A percentile compares a stretch with the other conserved stretches of the same genome.
phyloP scores from a whole-genome alignment of 2,797 vertebrate species.

The Apogon talboti region DNA sequence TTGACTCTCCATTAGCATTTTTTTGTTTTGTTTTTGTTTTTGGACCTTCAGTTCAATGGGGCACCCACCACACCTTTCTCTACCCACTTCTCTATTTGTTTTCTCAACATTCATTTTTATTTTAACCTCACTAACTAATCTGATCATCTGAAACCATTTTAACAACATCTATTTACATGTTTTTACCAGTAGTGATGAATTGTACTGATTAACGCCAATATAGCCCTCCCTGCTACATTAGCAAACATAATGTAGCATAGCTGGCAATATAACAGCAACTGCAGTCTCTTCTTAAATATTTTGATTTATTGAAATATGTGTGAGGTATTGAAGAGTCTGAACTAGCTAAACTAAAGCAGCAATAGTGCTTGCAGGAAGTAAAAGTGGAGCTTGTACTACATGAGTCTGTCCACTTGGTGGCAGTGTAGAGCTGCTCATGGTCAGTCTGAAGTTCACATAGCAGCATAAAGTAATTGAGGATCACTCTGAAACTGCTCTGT shows the following conservation, averaged over 20 bases:
- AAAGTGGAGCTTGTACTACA: constrained; percentile 3
- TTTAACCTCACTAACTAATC: background rate
- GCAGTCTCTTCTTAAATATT: background rate
- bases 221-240: no score
- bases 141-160: no score
- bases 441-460: no score
- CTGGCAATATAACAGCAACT: background rate
- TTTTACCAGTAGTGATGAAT: background rate
- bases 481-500: background rate
- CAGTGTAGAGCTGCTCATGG: constrained; percentile 31
- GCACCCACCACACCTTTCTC: background rate
- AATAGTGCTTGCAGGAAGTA: background rate
- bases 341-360: background rate
- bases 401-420: constrained; percentile 52
- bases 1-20: no score
- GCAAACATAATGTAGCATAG: background rate
- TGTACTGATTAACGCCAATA: no score
- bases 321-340: background rate
- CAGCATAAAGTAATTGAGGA: background rate
- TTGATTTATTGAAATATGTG: background rate
- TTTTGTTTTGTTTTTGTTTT: no score
- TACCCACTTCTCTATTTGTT: no score
- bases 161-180: background rate
- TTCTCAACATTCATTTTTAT: no score
- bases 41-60: no score